Conservation (phyloP, 2,797 vertebrate species). For the Urosaurus nigricauda region DNA sequence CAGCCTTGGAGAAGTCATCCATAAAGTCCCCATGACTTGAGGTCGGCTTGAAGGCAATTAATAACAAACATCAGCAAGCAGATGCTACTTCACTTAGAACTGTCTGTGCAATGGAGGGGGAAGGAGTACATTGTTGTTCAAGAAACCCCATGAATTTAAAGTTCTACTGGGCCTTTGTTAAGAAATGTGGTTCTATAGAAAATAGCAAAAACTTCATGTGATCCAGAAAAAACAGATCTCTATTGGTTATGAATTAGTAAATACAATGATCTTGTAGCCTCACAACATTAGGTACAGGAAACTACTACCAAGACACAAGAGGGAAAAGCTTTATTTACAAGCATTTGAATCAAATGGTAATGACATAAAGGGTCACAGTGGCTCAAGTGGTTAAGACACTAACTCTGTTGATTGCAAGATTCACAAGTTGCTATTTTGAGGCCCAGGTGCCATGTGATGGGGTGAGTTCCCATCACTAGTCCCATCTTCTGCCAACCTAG, state of each 20-base stretch:
- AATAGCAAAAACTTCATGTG: not conserved
- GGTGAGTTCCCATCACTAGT: too few relatives aligned
- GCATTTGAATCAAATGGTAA: not conserved
- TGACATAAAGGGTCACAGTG: not conserved
- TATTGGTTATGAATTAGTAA: not conserved
- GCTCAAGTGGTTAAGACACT: too few relatives aligned
- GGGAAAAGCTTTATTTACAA: not conserved
- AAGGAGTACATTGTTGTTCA: not conserved
- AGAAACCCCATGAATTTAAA: not conserved
- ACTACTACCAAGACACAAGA: not conserved
- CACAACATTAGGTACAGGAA: not conserved
- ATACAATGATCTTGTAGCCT: not conserved
- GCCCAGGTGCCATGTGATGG: too few relatives aligned
- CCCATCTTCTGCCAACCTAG: too few relatives aligned
- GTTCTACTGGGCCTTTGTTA: not conserved
- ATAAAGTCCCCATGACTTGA: too few relatives aligned
- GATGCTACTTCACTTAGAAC: not conserved
- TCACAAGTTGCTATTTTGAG: too few relatives aligned
- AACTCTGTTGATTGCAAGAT: too few relatives aligned
- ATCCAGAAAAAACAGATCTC: not conserved
- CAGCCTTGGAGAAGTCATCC: too few relatives aligned
- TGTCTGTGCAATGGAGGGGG: not conserved
- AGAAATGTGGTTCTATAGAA: not conserved
- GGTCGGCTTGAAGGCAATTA: too few relatives aligned
- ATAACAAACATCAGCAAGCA: not conserved